phyloP scores from a whole-genome alignment of 2,888 invertebrate species.

The Acanthosepion pharaonis region DNA sequence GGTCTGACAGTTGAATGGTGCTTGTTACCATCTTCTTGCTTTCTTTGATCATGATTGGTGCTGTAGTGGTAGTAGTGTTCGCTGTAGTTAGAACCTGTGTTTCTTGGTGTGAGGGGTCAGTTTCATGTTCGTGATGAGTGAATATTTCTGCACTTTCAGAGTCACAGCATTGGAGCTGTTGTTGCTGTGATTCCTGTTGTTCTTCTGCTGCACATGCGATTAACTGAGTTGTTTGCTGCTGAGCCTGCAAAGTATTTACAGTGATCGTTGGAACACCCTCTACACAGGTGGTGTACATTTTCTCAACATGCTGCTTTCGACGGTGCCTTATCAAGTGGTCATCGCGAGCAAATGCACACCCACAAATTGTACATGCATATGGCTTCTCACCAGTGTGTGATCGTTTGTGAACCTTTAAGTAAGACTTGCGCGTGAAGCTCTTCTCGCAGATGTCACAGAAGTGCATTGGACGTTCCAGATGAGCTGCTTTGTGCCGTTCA shows the following conservation, averaged over 20 bases:
- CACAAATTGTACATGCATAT: conserved; percentile 13
- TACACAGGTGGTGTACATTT: not conserved
- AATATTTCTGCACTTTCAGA: not conserved
- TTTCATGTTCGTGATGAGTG: not conserved
- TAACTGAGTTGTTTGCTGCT: not conserved
- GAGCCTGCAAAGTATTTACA: not conserved
- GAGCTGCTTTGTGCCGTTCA: conserved; percentile 17
- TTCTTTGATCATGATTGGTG: not conserved
- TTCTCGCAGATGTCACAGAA: conserved; percentile 36
- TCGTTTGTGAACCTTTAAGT: not conserved
- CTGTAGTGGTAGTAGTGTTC: not conserved
- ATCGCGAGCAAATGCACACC: conserved; percentile 13
- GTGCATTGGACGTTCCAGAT: not conserved
- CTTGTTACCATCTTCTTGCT: not conserved
- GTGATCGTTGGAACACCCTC: not conserved
- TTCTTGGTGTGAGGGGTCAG: not conserved
- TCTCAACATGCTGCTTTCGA: conserved; percentile 34
- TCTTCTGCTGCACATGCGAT: not conserved
- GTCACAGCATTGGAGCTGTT: not conserved
- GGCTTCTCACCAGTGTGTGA: conserved; percentile 40
- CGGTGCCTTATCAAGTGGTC: conserved; percentile 39
- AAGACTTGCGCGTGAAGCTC: conserved; percentile 38
- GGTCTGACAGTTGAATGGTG: not conserved
- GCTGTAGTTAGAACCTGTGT: not conserved
- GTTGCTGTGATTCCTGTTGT: not conserved